These are phyloP conservation scores for Neogale vison DNA, from an alignment of 2,113 vertebrate genomes.

Conservation along the genomic window DNA sequence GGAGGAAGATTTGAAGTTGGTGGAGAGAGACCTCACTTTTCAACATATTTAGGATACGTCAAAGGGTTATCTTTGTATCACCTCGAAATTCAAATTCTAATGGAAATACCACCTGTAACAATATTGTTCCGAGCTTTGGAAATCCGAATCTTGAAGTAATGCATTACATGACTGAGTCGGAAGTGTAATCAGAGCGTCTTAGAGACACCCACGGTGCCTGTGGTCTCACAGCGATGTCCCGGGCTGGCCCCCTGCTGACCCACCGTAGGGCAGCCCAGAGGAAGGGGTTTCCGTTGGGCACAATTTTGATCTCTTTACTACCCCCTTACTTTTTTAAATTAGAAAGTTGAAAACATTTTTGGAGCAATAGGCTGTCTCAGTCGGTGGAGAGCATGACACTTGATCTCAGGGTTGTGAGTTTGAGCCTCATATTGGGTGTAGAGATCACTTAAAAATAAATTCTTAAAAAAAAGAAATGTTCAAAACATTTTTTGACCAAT, in stretches of 20 bases:
- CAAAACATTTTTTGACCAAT: background rate
- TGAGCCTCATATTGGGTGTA: background rate
- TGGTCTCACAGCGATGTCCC: background rate
- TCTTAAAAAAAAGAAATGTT: background rate
- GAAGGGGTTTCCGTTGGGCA: background rate
- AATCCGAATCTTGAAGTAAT: background rate
- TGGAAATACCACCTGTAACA: background rate
- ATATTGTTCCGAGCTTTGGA: background rate
- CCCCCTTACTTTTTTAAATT: background rate
- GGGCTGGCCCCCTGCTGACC: background rate
- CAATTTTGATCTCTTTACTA: background rate
- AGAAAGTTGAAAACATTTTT: background rate
- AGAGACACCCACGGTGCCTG: background rate
- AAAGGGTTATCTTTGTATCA: background rate
- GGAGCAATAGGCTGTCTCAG: background rate
- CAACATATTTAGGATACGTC: background rate
- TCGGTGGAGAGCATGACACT: background rate
- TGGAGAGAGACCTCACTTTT: background rate
- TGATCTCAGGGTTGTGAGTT: background rate
- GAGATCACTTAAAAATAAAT: background rate
- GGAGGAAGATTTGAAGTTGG: background rate
- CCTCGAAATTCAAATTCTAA: background rate
- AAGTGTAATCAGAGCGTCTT: background rate
- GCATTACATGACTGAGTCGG: background rate
- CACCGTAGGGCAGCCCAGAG: rapidly evolving